These are phyloP conservation scores for Pseudopipra pipra DNA, from an alignment of 2,113 vertebrate species.

Conservation along the genomic window DNA sequence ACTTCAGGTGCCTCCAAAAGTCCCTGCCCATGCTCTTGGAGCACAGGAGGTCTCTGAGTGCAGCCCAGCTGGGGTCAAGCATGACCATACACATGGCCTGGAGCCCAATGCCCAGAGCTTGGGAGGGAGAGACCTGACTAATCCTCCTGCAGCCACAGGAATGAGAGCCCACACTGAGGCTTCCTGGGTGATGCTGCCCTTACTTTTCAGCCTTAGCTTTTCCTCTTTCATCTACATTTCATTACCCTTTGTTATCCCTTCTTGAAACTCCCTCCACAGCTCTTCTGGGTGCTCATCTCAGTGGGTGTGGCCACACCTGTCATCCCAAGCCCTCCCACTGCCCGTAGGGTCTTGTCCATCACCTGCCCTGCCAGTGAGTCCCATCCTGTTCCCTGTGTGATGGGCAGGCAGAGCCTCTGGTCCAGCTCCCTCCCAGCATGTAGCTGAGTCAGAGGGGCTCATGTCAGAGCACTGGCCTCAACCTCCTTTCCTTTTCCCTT, in stretches of 20 bases:
- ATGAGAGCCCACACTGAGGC: rapidly evolving
- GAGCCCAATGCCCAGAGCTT: background rate
- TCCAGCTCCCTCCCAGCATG: background rate
- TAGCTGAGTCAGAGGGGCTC: background rate
- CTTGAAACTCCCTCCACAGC: background rate
- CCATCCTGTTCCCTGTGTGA: rapidly evolving
- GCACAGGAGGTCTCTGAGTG: background rate
- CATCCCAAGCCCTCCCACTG: background rate
- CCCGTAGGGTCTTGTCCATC: background rate
- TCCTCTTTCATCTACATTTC: background rate
- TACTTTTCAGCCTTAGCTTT: background rate
- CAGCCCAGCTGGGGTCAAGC: background rate
- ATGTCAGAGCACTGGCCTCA: background rate
- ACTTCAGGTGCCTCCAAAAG: background rate
- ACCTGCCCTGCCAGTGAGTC: background rate
- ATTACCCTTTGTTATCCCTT: background rate
- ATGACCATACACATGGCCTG: rapidly evolving
- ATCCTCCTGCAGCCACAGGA: background rate
- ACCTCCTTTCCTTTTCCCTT: background rate
- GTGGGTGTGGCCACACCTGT: background rate
- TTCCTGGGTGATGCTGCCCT: background rate
- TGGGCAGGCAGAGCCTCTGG: background rate
- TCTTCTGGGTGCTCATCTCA: background rate
- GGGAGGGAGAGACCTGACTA: background rate
- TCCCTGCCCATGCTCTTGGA: background rate